These are phyloP conservation scores for Hydraecia micacea DNA, from an alignment of 2,888 invertebrate genomes.

Conservation along the genomic window DNA sequence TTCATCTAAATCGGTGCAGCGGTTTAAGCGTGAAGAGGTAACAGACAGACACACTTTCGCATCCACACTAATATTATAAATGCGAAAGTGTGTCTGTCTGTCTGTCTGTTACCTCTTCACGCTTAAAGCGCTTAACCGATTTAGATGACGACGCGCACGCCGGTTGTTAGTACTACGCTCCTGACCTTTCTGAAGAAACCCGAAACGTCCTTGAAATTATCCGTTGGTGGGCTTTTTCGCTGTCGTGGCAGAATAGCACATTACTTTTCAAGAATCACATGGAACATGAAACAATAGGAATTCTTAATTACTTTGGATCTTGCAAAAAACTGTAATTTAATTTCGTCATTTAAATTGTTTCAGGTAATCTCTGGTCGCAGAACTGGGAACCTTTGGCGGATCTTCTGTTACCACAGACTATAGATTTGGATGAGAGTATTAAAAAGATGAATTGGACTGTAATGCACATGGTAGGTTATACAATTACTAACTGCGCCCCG, in stretches of 20 bases:
- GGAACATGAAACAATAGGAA: slow-evolving; percentile 20
- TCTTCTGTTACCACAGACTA: slow-evolving; percentile 88
- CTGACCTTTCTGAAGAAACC: too few species aligned
- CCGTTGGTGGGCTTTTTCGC: background rate
- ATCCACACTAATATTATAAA: too few species aligned
- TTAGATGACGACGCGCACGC: too few species aligned
- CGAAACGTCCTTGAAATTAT: background rate
- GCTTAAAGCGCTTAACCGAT: too few species aligned
- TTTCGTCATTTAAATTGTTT: slow-evolving; percentile 15
- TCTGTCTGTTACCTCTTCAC: too few species aligned
- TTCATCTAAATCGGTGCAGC: too few species aligned
- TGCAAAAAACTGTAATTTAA: background rate
- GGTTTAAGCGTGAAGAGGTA: too few species aligned
- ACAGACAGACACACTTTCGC: too few species aligned
- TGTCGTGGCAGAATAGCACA: background rate
- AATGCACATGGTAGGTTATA: slow-evolving; percentile 88
- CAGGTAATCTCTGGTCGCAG: slow-evolving; percentile 92
- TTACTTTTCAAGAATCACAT: background rate
- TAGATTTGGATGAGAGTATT: slow-evolving; percentile 89
- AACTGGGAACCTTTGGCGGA: slow-evolving; percentile 91
- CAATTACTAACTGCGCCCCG: too few species aligned
- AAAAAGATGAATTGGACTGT: slow-evolving; percentile 89
- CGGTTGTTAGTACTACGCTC: too few species aligned
- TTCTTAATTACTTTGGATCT: slow-evolving; percentile 29
- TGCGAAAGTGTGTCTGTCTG: too few species aligned